Conservation (phyloP, 2,888 invertebrate species). For the Cordilura impudica region DNA sequence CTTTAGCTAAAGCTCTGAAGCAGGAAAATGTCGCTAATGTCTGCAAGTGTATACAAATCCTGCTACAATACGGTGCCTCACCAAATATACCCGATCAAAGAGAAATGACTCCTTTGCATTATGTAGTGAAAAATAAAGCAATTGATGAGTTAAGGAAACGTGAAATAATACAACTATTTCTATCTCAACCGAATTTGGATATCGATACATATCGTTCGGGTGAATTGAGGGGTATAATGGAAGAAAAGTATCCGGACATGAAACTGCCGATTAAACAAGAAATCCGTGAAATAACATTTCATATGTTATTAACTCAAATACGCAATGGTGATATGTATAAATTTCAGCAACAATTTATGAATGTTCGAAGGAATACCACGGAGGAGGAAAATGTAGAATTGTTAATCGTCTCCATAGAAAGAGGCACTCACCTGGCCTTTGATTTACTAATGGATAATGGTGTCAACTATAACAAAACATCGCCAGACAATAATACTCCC, state of each 20-base stretch:
- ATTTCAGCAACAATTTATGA: conserved; percentile 79
- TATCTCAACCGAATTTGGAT: conserved; percentile 70
- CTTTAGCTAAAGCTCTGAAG: conserved; percentile 72
- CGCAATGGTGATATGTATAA: conserved; percentile 80
- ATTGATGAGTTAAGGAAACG: conserved; percentile 65
- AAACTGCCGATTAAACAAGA: conserved; percentile 65
- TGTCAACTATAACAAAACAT: conserved; percentile 78
- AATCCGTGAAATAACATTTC: conserved; percentile 68
- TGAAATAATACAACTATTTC: conserved; percentile 70
- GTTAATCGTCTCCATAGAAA: conserved; percentile 78
- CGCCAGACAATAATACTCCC: conserved; percentile 75
- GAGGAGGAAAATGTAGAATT: conserved; percentile 69
- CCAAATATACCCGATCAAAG: conserved; percentile 74
- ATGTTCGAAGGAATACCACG: conserved; percentile 68
- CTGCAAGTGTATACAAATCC: conserved; percentile 69
- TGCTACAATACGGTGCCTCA: conserved; percentile 73
- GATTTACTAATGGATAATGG: conserved; percentile 79
- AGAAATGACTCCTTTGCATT: conserved; percentile 73
- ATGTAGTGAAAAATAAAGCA: conserved; percentile 71
- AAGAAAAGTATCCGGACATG: conserved; percentile 69
- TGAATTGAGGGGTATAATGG: conserved; percentile 71
- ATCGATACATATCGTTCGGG: conserved; percentile 76
- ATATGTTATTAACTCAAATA: conserved; percentile 79
- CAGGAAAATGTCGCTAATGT: conserved; percentile 70
- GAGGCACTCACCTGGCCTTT: conserved; percentile 80